Evolutionary conservation across 2,113 vertebrate species (phyloP), one percentile per base, ranked within the genome.

Genomic region (Clinocottus analis): DNA sequence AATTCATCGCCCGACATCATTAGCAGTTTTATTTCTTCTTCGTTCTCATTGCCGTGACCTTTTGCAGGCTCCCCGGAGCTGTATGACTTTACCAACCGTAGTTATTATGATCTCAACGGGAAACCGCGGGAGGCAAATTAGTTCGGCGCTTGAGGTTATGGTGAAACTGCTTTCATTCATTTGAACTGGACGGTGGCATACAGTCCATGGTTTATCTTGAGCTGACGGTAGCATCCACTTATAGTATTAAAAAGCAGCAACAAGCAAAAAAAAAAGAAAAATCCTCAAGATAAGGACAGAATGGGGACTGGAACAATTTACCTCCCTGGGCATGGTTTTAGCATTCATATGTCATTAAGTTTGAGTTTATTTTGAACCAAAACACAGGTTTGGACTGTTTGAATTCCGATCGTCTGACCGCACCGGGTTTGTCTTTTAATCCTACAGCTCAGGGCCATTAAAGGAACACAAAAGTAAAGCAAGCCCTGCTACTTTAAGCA

Each of bases 371-470:
- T 82, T 83, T 25, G 27, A 77, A 77, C 23, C 77, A 63, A 78
- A 79, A 83, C 85, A 82, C 69, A 75, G 37, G 0, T 83, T 86
- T 79, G 31, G 66, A 64, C 29, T 79, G 82, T 87, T 90, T 88
- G 84, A 77, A 88, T 90, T 83, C 84, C 79, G 41, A 83, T 76
- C 45, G 5, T 60, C 66, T 88, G 63, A 80, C 79, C 66, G 12
- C 72, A 49, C 51, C 0, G 47, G 21, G n/a, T 59, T 29, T 33
- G 65, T 39, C 77, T 60, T 86, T 85, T 79, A 71, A 77, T 78
- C 53, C 51, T 19, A 3, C 68, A 61, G 85, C 87, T 86, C 31
- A 7, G 60, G 77, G 76, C 81, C 37, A 25, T 76, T 72, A 68
- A 29, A 77, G 65, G 16, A 64, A 68, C 60, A 61, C 73, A 21